phyloP scores from a whole-genome alignment of 30 jellyfish, hydroid and myxozoan species.

The Aurelia aurita complex sp. Pacific region DNA sequence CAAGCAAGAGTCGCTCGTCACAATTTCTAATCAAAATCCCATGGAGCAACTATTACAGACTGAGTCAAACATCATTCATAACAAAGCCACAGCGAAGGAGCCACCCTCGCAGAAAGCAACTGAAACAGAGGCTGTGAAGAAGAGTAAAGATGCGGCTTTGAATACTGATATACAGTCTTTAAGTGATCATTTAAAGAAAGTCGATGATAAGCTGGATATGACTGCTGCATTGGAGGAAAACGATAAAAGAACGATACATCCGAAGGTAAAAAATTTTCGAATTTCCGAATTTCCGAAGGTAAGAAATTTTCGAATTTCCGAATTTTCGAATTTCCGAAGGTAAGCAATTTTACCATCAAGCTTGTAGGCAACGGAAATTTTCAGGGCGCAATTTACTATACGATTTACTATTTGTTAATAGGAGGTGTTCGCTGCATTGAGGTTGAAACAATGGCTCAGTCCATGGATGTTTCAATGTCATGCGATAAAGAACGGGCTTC shows the following conservation, averaged over 20 bases:
- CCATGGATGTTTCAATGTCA: too few species aligned
- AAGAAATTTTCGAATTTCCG: not conserved
- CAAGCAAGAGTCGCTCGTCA: conserved; percentile 71
- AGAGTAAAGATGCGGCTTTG: conserved; percentile 46
- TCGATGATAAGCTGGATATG: conserved; percentile 79
- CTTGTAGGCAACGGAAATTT: too few species aligned
- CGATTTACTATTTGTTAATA: too few species aligned
- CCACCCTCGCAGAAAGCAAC: conserved; percentile 41
- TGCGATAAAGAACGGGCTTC: too few species aligned
- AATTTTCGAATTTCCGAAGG: too few species aligned
- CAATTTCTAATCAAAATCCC: conserved; percentile 83
- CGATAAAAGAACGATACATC: conserved; percentile 74
- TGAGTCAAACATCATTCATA: conserved; percentile 61
- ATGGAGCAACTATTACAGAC: conserved; percentile 83
- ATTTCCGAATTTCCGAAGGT: conserved; percentile 58
- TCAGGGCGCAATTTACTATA: too few species aligned
- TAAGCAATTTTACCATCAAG: too few species aligned
- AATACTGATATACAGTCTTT: conserved; percentile 75
- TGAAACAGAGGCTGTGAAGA: conserved; percentile 41
- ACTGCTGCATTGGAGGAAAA: conserved; percentile 87
- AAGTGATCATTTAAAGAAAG: conserved; percentile 83
- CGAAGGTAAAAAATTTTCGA: conserved; percentile 37
- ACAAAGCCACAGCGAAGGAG: conserved; percentile 64
- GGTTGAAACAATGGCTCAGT: too few species aligned
- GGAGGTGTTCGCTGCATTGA: too few species aligned